Percentiles rank a stretch among this genome's conserved stretches.
phyloP scores from a whole-genome alignment of 53 echinoderm and acorn worm genomes.

The Crossaster papposus region DNA sequence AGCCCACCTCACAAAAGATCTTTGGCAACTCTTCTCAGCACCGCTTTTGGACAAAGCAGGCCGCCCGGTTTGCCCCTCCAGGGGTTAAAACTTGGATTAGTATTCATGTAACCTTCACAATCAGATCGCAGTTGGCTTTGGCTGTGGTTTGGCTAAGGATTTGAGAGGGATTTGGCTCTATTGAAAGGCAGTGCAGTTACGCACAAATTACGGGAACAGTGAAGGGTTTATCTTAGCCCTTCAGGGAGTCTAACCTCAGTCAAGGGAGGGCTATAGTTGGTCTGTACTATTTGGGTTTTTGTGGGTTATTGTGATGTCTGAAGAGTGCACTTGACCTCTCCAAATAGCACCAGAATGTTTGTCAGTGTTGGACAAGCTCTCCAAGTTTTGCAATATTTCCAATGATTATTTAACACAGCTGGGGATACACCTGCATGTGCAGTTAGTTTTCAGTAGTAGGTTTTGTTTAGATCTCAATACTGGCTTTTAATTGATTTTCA shows the following conservation, averaged over 20 bases:
- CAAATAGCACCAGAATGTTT: not conserved
- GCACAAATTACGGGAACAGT: constrained; percentile 50
- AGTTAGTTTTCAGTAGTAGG: too few species aligned
- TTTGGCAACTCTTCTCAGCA: not conserved
- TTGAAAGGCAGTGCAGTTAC: constrained; percentile 46
- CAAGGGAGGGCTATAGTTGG: not conserved
- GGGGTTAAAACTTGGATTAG: constrained; percentile 23
- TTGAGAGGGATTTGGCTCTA: constrained; percentile 24
- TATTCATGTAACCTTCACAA: constrained; percentile 59
- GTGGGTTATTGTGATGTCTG: constrained; percentile 22
- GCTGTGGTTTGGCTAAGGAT: constrained; percentile 48
- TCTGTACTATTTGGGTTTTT: constrained; percentile 29
- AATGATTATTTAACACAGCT: not conserved
- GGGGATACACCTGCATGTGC: not conserved
- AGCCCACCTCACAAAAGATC: too few species aligned
- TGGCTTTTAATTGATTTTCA: too few species aligned
- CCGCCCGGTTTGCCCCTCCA: constrained; percentile 14
- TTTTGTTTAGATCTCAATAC: too few species aligned
- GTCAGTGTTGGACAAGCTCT: not conserved
- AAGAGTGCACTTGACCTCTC: constrained; percentile 36
- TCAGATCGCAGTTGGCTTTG: constrained; percentile 57
- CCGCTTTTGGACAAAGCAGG: constrained; percentile 25
- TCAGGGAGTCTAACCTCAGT: constrained; percentile 22
- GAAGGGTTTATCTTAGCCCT: constrained; percentile 30
- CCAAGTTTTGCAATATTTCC: not conserved